phyloP scores from a whole-genome alignment of 1,140 invertebrate species.

The Oryzaephilus surinamensis region DNA sequence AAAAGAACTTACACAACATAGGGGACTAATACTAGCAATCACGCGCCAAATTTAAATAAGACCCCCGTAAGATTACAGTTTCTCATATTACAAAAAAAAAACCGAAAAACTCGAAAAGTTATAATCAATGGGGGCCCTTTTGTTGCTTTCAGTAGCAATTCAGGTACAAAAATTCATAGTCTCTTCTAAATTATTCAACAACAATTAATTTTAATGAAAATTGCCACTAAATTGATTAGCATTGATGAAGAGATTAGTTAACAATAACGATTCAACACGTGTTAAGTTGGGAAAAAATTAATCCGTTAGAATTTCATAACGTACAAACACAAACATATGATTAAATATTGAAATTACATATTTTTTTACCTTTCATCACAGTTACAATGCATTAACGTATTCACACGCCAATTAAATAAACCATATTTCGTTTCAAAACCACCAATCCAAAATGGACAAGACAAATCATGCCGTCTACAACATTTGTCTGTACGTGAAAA shows the following conservation, averaged over 20 bases:
- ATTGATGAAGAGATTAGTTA: neutral
- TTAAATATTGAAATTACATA: neutral
- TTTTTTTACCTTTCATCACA: constrained; percentile 72
- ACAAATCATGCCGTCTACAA: constrained; percentile 70
- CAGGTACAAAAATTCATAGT: no score
- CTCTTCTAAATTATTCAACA: no score
- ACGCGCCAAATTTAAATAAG: no score
- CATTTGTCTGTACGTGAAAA: constrained; percentile 69
- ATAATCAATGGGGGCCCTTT: no score
- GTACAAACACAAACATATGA: neutral
- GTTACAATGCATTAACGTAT: constrained; percentile 76
- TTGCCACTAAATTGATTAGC: neutral
- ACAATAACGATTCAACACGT: no score
- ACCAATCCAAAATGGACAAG: constrained; percentile 70
- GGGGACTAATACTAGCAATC: no score
- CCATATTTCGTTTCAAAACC: constrained; percentile 67
- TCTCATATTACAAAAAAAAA: no score
- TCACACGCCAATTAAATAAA: constrained; percentile 72
- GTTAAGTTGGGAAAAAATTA: neutral
- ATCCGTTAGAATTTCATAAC: neutral
- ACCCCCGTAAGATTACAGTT: no score
- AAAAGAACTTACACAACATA: no score
- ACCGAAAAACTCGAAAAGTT: no score
- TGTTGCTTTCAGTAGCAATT: no score
- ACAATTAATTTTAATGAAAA: no score